Base-by-base conservation (phyloP, 1,140 invertebrate genomes). In the Cydia fagiglandana region DNA sequence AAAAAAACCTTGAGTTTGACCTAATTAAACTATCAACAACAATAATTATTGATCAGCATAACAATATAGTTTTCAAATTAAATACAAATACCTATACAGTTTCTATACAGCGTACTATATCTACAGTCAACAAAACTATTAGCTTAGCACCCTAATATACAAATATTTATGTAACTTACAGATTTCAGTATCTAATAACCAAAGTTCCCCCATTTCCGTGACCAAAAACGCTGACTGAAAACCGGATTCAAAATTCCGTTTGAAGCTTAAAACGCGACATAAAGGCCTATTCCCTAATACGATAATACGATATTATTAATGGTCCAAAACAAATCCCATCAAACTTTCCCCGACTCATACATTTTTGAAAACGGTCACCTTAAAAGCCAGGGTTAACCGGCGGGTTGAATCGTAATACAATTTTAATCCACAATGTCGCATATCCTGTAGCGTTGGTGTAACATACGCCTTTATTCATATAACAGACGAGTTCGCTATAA, bases 321-420 rank as follows among this genome's bases (percentile, higher is more conserved):
- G 28, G 28, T 2, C 56, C 56, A 61, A 61, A 61, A 61, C 56
- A 61, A 61, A 61, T 61, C 56, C 56, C 28, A 68, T 68, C 64
- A 30, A 68, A 68, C 64, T 34, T 30, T 38, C 64, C 64, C 64
- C 15, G 30, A 30, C 30, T 68, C 64, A 34, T 34, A 68, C 64
- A 68, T 68, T 68, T 68, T 68, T 68, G 64, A 68, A 68, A 68
- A 68, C 64, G 64, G 64, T 34, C 64, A 68, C 64, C 64, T 34
- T 68, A 68, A 68, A 68, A 10, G 61, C 10, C 61, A 61, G 45
- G 45, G 45, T 61, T 24, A 17, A 61, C 56, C 6, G 56, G 4
- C 28, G 12, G 24, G 10, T 64, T 64, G 64, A 15, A 34, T 34
- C 20, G 64, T 66, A 6, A n/a, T 53, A 17, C 15, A 53, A 53